Evolutionary conservation across 35 echinoderm and acorn worm genomes (phyloP), one percentile per base, ranked within the genome.

Genomic region (Eucidaris tribuloides): DNA sequence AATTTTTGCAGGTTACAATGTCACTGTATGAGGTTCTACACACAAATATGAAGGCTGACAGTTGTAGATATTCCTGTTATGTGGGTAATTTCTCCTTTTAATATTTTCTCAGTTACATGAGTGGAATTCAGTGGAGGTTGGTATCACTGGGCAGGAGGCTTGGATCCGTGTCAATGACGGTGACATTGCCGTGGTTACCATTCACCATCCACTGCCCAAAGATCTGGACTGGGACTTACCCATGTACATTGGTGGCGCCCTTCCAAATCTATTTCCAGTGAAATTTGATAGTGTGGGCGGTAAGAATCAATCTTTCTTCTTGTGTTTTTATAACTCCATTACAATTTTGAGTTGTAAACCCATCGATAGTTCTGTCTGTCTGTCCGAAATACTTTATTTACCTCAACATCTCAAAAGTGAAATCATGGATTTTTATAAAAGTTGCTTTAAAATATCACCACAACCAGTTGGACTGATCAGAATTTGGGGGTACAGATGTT

Each of bases 101-200:
- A 20, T n/a, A n/a, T n/a, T n/a, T n/a, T n/a, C n/a, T n/a, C 80
- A 91, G 84, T 63, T 88, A 19, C 59, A 65, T 37, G 43, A 82
- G 11, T 99, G 96, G 96, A 99, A 99, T 57, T 39, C 77, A 5
- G 7, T 93, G 5, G 91, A 93, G 58, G 79, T 90, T 28, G 83
- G 80, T 27, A 19, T 99, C 32, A 86, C 77, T 17, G 84, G 86
- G 0, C 82, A 61, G 44, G 45, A 46, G 9, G 83, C 79, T 30
- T 78, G 87, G 42, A 24, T 90, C 15, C 64, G 91, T 1, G 32
- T 99, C 2, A 97, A 99, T 77, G 86, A 99, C 45, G 85, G 79
- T 28, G 46, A 81, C 9, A 54, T 83, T 32, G 58, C 46, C 14
- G 74, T 30, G 27, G 58, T 68, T 36, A 58, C 86, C 50, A 79